Evolutionary conservation across 1,140 invertebrate genomes (phyloP), one percentile per base, ranked within the genome.

Genomic region (Harpegnathos saltator): DNA sequence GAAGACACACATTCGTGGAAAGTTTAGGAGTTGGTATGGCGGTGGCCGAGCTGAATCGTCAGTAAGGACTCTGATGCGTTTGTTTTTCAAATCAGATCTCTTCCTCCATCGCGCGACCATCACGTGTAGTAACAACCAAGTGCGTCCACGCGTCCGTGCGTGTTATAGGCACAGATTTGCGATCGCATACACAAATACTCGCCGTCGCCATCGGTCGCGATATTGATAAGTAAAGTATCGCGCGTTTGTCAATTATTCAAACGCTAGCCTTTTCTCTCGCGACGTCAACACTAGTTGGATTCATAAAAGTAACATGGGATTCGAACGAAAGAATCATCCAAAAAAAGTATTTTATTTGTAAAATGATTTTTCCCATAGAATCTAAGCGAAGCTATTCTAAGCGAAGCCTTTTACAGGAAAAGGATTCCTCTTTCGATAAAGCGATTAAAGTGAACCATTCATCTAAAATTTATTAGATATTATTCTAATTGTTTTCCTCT

Each of bases 11-110:
- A 88, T 85, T 84, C 59, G 74, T 87, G 83, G 80, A 77, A 84
- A 75, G 61, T 65, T 74, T 77, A 71, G 84, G 89, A 90, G 86
- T 91, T 92, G 91, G 90, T 91, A 92, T 90, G 91, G 91, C 86
- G 89, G 85, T 90, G 89, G 85, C 86, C 81, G 83, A 87, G 78
- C 38, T 48, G 65, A 77, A 86, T 85, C 54, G 80, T 88, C 66
- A 87, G 86, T 87, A 88, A 88, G 83, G 85, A 85, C 66, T 84
- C 82, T 62, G 72, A 72, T 65, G 58, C 54, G 68, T 61, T 85
- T 82, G 73, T 86, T 75, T n/a, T 74, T 48, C 38, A 66, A 77
- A 56, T 80, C 63, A 82, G 63, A 88, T 81, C 69, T 85, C 50
- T 77, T 87, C 65, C 82, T 38, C 66, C 48, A 61, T 69, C 69